These are phyloP conservation scores for Heterocephalus glaber DNA, from an alignment of 2,113 vertebrate genomes.

Conservation along the genomic window DNA sequence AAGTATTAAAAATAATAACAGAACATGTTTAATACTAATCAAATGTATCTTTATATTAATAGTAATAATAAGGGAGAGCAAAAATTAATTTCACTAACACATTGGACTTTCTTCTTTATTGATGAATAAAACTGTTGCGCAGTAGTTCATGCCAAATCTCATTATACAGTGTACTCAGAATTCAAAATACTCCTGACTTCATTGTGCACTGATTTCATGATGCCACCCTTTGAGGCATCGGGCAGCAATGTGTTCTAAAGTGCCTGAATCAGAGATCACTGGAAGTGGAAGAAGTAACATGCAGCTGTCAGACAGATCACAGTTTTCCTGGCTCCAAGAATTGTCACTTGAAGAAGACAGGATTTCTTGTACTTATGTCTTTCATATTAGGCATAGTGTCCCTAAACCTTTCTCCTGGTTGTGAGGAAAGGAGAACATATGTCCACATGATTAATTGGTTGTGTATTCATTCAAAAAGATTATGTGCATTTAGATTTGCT, in stretches of 20 bases:
- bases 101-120: background rate
- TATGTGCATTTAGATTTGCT: background rate
- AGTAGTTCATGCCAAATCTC: slow-evolving; percentile 11
- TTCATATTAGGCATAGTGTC: background rate
- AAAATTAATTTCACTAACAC: slow-evolving; percentile 16
- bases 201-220: background rate
- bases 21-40: background rate
- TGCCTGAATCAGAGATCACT: background rate
- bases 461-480: background rate
- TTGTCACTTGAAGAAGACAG: background rate
- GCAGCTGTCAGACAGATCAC: background rate
- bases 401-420: background rate
- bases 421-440: background rate
- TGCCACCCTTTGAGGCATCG: background rate
- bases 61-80: background rate
- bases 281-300: background rate
- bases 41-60: slow-evolving; percentile 5
- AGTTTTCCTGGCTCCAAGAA: background rate
- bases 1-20: background rate
- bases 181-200: slow-evolving; percentile 31
- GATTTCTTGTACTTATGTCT: background rate
- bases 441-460: background rate
- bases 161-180: slow-evolving; percentile 29
- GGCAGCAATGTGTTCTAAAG: background rate
- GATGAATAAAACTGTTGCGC: background rate